Evolutionary conservation across 2,888 invertebrate genomes (phyloP).

Genomic region (Ophioninae sp.): DNA sequence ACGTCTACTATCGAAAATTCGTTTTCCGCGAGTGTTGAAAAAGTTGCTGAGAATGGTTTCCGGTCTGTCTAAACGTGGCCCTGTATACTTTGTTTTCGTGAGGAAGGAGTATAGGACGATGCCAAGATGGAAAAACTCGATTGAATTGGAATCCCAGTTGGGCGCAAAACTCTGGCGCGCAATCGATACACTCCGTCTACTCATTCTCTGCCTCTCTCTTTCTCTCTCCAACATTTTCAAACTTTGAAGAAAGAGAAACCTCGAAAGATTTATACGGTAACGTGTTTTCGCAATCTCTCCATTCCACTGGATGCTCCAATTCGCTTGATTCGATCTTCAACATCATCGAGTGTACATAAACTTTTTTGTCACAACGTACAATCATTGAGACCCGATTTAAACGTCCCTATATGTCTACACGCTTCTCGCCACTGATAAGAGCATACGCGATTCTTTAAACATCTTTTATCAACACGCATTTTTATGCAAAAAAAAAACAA

Average conservation of each 20-base stretch:
- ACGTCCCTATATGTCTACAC: background rate
- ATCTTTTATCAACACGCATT: background rate
- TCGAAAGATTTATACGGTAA: slow-evolving; percentile 34
- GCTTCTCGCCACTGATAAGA: background rate
- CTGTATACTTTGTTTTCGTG: background rate
- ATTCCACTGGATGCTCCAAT: slow-evolving; percentile 5
- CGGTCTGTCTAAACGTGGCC: background rate
- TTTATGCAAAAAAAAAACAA: background rate
- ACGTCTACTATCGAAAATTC: background rate
- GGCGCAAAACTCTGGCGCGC: slow-evolving; percentile 8
- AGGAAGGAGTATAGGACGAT: background rate
- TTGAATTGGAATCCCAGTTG: slow-evolving; percentile 22
- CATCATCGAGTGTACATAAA: background rate
- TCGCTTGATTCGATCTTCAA: slow-evolving; percentile 1
- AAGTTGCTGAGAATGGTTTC: background rate
- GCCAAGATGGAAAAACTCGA: background rate
- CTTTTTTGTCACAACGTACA: background rate
- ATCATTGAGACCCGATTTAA: background rate
- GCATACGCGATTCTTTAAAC: background rate
- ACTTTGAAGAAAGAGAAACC: slow-evolving; percentile 18
- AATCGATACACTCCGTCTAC: background rate
- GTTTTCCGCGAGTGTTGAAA: background rate
- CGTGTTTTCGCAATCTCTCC: slow-evolving; percentile 22
- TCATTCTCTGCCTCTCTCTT: background rate
- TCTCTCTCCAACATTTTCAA: slow-evolving; percentile 7